phyloP scores from a whole-genome alignment of 2,888 invertebrate species.

The Leptogaster cylindrica region DNA sequence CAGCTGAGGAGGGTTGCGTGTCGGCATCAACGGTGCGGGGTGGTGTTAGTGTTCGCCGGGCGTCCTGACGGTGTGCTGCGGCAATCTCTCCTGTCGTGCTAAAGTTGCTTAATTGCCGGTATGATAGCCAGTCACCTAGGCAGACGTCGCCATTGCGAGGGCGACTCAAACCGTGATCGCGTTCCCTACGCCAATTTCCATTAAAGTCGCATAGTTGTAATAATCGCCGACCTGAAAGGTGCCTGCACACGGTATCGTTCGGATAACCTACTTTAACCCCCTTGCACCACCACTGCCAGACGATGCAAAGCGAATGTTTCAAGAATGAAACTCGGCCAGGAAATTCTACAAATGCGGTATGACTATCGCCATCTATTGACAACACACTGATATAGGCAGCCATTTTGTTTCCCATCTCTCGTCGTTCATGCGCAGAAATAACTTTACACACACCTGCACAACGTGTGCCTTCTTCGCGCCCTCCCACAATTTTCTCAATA shows the following conservation, averaged over 20 bases:
- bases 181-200: constrained; percentile 33
- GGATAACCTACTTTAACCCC: constrained; percentile 25
- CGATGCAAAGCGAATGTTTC: too few species aligned
- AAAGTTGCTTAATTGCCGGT: constrained; percentile 33
- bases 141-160: neutral
- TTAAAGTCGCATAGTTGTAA: constrained; percentile 5
- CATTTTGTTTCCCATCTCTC: constrained; percentile 56
- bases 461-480: constrained; percentile 25
- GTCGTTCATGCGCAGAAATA: constrained; percentile 47
- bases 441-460: constrained; percentile 43
- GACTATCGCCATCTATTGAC: constrained; percentile 58
- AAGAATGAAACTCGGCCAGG: constrained; percentile 7
- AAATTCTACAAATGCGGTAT: constrained; percentile 20
- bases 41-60: constrained; percentile 14
- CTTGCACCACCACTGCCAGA: neutral
- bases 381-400: constrained; percentile 57
- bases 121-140: constrained; percentile 17
- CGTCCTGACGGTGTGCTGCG: constrained; percentile 16
- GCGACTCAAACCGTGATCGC: constrained; percentile 24
- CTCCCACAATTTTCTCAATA: constrained; percentile 31
- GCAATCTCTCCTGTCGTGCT: constrained; percentile 6
- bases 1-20: constrained; percentile 16
- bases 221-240: constrained; percentile 17
- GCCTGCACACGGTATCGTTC: constrained; percentile 12
- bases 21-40: neutral